Percentiles rank a stretch among this genome's conserved stretches.
Evolutionary conservation across 2,113 vertebrate genomes (phyloP).

Genomic region (Paracanthobrama guichenoti): DNA sequence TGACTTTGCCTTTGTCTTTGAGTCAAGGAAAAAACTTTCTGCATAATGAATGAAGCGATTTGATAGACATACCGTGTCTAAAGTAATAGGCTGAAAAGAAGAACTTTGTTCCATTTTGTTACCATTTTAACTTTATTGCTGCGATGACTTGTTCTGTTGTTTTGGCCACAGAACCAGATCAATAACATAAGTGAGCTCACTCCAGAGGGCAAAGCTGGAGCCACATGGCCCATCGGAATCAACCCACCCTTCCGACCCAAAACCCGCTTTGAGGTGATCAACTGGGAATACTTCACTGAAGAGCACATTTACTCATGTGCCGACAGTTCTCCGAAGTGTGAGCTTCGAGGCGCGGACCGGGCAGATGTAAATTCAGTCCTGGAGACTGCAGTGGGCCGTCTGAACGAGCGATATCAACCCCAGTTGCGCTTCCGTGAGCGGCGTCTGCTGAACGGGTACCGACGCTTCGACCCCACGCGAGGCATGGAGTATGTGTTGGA

Average conservation of each 20-base stretch:
- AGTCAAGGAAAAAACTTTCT: constrained; percentile 3
- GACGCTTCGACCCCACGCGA: constrained; percentile 91
- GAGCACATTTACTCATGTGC: constrained; percentile 90
- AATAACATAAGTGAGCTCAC: constrained; percentile 88
- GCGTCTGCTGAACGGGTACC: constrained; percentile 88
- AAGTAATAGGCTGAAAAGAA: background rate
- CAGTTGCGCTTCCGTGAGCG: constrained; percentile 88
- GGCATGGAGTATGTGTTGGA: constrained; percentile 96
- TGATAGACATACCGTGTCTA: background rate
- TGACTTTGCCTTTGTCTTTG: constrained; percentile 12
- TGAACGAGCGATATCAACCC: constrained; percentile 88
- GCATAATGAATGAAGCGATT: background rate
- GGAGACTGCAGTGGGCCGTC: constrained; percentile 84
- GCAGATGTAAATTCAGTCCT: constrained; percentile 81
- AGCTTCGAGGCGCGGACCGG: constrained; percentile 84
- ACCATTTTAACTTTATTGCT: background rate
- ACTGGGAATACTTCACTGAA: constrained; percentile 97
- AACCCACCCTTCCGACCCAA: constrained; percentile 85
- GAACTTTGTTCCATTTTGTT: background rate
- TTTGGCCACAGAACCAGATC: constrained; percentile 84
- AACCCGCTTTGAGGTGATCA: constrained; percentile 93
- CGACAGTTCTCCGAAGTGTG: constrained; percentile 89
- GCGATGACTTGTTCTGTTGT: background rate
- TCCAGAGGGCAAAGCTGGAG: constrained; percentile 83
- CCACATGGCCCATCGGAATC: constrained; percentile 92